Evolutionary conservation across 2,113 vertebrate species (phyloP).

Genomic region (Girardinichthys multiradiatus): DNA sequence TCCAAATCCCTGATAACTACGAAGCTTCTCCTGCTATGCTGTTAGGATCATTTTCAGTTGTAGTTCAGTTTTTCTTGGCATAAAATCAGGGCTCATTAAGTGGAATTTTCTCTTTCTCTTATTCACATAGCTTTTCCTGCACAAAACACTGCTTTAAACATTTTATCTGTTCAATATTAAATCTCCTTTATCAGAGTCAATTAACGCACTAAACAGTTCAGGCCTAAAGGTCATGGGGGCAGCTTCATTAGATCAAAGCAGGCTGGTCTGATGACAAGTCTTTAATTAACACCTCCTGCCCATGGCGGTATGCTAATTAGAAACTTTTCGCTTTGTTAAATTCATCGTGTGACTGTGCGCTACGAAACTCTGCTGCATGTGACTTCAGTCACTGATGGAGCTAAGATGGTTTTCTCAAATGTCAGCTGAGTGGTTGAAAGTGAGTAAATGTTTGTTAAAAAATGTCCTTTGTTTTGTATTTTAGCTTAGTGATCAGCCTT

Average conservation of each 20-base stretch:
- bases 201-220: background rate
- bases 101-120: no score
- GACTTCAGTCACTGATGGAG: background rate
- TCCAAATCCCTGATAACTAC: slow-evolving; percentile 2
- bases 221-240: background rate
- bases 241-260: slow-evolving; percentile 15
- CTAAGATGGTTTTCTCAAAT: slow-evolving; percentile 10
- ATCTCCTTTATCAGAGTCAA: background rate
- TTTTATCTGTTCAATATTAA: background rate
- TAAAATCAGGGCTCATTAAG: no score
- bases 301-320: slow-evolving; percentile 49
- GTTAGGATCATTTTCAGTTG: background rate
- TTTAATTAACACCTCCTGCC: slow-evolving; percentile 3
- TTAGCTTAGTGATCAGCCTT: slow-evolving; percentile 95
- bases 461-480: background rate
- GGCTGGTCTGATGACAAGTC: slow-evolving; percentile 1
- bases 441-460: background rate
- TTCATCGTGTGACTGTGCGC: slow-evolving; percentile 11
- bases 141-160: background rate
- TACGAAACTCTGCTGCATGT: slow-evolving; percentile 20
- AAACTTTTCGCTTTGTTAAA: background rate
- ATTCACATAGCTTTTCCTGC: no score
- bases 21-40: background rate
- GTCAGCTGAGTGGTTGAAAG: background rate
- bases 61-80: no score